Conservation (phyloP, 2,888 invertebrate species). For the Rapana venosa region DNA sequence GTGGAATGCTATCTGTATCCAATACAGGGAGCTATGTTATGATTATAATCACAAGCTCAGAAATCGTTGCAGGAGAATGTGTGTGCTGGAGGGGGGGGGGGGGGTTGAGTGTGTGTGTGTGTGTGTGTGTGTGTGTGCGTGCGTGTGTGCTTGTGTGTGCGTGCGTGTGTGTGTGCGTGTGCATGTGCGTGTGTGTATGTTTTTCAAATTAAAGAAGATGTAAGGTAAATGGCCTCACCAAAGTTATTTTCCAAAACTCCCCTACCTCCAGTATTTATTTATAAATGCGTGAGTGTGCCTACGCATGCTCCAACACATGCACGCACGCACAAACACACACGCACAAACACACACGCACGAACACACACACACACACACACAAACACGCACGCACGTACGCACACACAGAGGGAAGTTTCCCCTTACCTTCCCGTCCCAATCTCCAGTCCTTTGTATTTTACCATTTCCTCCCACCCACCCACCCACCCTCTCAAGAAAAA, state of each 20-base stretch:
- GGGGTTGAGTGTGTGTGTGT: neutral
- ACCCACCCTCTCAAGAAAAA: neutral
- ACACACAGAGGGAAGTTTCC: neutral
- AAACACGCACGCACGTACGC: neutral
- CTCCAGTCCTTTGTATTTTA: too few species aligned
- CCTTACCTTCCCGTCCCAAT: neutral
- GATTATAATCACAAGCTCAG: neutral
- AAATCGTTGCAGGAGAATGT: neutral
- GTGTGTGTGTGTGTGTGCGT: conserved; percentile 16
- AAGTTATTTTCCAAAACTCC: too few species aligned
- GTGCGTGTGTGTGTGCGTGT: neutral
- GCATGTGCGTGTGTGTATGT: too few species aligned
- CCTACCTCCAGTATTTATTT: too few species aligned
- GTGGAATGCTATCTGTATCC: neutral
- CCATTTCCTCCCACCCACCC: neutral
- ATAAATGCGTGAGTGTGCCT: too few species aligned
- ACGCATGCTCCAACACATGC: neutral
- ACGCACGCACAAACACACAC: conserved; percentile 8
- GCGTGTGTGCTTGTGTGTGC: neutral
- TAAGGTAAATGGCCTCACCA: too few species aligned
- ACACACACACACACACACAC: neutral
- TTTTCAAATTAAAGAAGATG: too few species aligned
- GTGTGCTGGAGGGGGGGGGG: too few species aligned
- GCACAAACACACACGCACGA: neutral
- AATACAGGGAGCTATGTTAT: neutral